These are phyloP conservation scores for Sminthurides aquaticus DNA, from an alignment of 2,888 invertebrate genomes.

Conservation along the genomic window DNA sequence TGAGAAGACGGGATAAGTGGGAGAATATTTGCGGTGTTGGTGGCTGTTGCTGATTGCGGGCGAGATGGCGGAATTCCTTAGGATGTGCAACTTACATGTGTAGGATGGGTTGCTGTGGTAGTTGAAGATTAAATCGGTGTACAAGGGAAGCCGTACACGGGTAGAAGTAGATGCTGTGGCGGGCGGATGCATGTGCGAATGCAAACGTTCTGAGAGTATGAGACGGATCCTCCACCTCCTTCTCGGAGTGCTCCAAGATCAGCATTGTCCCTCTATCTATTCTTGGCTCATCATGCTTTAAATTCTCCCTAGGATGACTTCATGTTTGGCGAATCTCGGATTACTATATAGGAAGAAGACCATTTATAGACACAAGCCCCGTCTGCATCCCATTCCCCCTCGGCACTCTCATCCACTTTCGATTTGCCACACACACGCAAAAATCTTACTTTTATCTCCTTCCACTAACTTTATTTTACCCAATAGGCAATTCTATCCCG, in stretches of 20 bases:
- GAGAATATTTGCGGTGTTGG: neutral
- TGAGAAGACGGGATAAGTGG: neutral
- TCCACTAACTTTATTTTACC: neutral
- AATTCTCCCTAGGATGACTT: conserved; percentile 30
- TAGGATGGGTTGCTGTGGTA: too few relatives aligned
- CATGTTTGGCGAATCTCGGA: conserved; percentile 34
- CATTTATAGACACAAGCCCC: conserved; percentile 35
- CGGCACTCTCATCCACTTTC: neutral
- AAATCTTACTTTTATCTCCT: neutral
- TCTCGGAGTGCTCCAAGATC: neutral
- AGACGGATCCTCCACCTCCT: neutral
- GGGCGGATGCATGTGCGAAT: too few relatives aligned
- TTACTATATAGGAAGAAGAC: conserved; percentile 39
- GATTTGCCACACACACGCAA: neutral
- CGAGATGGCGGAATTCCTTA: too few relatives aligned
- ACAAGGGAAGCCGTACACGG: too few relatives aligned
- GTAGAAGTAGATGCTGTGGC: too few relatives aligned
- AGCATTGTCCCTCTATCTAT: conserved; percentile 18
- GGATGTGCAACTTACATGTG: too few relatives aligned
- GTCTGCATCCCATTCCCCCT: conserved; percentile 23
- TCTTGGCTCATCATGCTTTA: conserved; percentile 26
- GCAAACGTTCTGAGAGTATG: conserved; percentile 4
- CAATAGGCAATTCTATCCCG: neutral
- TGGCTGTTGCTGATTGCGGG: neutral
- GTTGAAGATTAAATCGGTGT: too few relatives aligned